Percentiles rank a stretch among this genome's conserved stretches.
Evolutionary conservation across 2,113 vertebrate species (phyloP).

Genomic region (Sminthopsis crassicaudata): DNA sequence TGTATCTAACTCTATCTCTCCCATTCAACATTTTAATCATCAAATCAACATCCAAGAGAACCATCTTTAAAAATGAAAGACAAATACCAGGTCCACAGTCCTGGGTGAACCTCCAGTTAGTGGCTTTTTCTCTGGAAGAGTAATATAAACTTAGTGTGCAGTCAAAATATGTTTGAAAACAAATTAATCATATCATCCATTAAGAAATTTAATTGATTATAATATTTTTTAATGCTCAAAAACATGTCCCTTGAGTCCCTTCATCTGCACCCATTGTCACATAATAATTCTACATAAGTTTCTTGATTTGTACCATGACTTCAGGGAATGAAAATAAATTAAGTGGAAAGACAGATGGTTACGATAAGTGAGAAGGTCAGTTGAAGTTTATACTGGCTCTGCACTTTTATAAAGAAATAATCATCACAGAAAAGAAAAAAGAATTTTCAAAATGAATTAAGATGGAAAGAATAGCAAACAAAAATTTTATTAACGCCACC

Average conservation of each 20-base stretch:
- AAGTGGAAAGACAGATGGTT: conserved; percentile 48
- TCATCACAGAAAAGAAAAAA: background rate
- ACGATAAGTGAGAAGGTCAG: conserved; percentile 45
- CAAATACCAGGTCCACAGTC: background rate
- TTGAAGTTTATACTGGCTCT: background rate
- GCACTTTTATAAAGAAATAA: background rate
- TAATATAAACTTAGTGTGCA: background rate
- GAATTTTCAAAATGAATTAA: background rate
- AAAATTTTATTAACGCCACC: background rate
- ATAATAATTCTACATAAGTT: conserved; percentile 52
- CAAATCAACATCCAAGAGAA: background rate
- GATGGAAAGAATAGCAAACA: background rate
- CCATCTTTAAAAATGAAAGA: background rate
- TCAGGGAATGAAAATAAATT: conserved; percentile 63
- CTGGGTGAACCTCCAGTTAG: background rate
- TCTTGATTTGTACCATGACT: conserved; percentile 46
- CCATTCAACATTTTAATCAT: background rate
- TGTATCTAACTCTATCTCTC: background rate
- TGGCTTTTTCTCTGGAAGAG: background rate
- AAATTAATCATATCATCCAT: conserved; percentile 53
- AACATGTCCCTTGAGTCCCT: conserved; percentile 19
- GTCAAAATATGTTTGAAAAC: conserved; percentile 47
- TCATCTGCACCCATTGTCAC: conserved; percentile 32
- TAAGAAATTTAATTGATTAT: conserved; percentile 66
- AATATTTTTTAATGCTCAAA: conserved; percentile 55